phyloP scores from a whole-genome alignment of 2,113 vertebrate genomes.

The Meriones unguiculatus region DNA sequence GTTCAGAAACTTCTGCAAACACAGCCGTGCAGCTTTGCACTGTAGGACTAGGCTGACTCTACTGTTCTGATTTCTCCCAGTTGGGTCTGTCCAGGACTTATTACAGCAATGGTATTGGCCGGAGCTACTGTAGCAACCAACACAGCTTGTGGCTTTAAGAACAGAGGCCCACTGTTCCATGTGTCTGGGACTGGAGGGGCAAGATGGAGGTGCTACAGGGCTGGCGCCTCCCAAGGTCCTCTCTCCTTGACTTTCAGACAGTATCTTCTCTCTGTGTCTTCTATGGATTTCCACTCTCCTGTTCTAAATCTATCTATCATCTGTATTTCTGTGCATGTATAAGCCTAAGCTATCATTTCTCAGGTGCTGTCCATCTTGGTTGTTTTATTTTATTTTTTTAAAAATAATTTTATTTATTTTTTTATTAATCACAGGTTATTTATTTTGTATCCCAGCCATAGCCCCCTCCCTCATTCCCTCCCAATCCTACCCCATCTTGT shows the following conservation, averaged over 20 bases:
- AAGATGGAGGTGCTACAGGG: background rate
- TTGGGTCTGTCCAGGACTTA: background rate
- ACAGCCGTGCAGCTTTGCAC: too few relatives aligned
- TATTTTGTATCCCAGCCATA: too few relatives aligned
- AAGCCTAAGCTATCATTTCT: background rate
- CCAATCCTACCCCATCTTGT: too few relatives aligned
- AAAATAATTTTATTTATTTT: too few relatives aligned
- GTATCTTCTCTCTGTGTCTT: background rate
- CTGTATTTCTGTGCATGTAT: background rate
- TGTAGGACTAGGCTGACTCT: background rate
- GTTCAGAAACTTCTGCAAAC: background rate
- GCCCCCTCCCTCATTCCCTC: too few relatives aligned
- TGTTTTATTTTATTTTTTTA: background rate
- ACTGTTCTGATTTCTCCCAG: background rate
- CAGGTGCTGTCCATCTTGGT: background rate
- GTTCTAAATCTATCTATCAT: background rate
- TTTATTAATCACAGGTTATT: too few relatives aligned
- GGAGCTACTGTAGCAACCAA: background rate
- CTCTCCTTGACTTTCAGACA: background rate
- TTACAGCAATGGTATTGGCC: background rate
- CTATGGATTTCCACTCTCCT: background rate
- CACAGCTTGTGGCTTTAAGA: background rate
- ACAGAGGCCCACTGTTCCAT: background rate
- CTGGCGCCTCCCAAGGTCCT: background rate
- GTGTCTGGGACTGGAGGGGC: background rate